Conservation (phyloP, 2,888 invertebrate species). For the Acholoe squamosa region DNA sequence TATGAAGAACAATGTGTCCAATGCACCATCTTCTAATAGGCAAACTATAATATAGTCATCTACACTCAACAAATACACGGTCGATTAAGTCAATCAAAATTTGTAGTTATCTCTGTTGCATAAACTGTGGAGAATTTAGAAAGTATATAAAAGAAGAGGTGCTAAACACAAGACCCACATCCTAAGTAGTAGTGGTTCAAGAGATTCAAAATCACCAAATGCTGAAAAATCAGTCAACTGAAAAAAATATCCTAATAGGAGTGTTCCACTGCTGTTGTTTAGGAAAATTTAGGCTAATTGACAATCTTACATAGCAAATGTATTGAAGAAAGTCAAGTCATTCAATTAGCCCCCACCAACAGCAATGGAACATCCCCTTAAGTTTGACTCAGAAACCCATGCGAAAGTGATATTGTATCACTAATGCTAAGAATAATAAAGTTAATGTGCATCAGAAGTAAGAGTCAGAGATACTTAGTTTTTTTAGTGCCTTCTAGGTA, state of each 20-base stretch:
- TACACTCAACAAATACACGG: not conserved
- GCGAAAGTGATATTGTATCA: not conserved
- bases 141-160: not conserved
- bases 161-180: not conserved
- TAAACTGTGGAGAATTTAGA: not conserved
- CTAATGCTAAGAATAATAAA: not conserved
- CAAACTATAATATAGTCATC: not conserved
- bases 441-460: not conserved
- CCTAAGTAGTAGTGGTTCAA: not conserved
- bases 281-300: too few relatives aligned
- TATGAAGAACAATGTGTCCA: not conserved
- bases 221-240: not conserved
- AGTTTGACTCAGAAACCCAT: not conserved
- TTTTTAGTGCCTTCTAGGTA: not conserved
- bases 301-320: too few relatives aligned
- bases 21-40: not conserved
- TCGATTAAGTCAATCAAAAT: too few relatives aligned
- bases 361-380: not conserved
- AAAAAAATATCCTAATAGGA: not conserved
- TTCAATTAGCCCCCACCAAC: too few relatives aligned
- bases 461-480: conserved; percentile 24
- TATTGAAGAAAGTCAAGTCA: too few relatives aligned
- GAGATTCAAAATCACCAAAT: conserved; percentile 21
- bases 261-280: too few relatives aligned
- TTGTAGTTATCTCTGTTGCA: too few relatives aligned